Conservation (phyloP, 2,113 vertebrate species). For the Osmerus eperlanus region DNA sequence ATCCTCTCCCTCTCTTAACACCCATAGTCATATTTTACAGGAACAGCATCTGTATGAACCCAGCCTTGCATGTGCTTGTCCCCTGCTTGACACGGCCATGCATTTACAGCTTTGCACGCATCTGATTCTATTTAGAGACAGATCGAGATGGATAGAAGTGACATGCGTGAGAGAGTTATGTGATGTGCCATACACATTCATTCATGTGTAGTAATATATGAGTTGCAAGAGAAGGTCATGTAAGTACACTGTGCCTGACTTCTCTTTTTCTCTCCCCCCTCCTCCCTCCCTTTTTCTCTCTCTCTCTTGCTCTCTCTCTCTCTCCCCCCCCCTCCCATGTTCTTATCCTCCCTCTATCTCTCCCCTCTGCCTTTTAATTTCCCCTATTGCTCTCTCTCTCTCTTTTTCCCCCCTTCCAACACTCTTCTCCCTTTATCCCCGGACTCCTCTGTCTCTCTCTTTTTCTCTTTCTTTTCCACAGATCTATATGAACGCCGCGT, state of each 20-base stretch:
- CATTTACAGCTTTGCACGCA: too few relatives aligned
- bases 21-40: too few relatives aligned
- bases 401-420: neutral
- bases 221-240: slow-evolving; percentile 1
- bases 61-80: neutral
- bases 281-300: neutral
- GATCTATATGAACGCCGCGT: slow-evolving; percentile 97
- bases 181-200: too few relatives aligned
- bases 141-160: too few relatives aligned
- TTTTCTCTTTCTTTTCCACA: slow-evolving; percentile 43
- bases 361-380: neutral
- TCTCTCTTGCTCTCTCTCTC: neutral
- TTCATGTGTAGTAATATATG: neutral
- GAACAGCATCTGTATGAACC: neutral
- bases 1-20: too few relatives aligned
- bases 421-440: too few relatives aligned
- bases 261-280: neutral
- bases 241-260: neutral
- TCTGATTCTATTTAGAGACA: too few relatives aligned
- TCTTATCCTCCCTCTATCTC: too few relatives aligned
- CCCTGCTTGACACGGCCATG: too few relatives aligned
- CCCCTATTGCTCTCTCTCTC: neutral
- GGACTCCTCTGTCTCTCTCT: neutral
- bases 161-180: too few relatives aligned
- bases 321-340: neutral